Percentiles rank a stretch among this genome's conserved stretches.
These are phyloP conservation scores for Allophyes oxyacanthae DNA, from an alignment of 2,888 invertebrate species.

Conservation along the genomic window DNA sequence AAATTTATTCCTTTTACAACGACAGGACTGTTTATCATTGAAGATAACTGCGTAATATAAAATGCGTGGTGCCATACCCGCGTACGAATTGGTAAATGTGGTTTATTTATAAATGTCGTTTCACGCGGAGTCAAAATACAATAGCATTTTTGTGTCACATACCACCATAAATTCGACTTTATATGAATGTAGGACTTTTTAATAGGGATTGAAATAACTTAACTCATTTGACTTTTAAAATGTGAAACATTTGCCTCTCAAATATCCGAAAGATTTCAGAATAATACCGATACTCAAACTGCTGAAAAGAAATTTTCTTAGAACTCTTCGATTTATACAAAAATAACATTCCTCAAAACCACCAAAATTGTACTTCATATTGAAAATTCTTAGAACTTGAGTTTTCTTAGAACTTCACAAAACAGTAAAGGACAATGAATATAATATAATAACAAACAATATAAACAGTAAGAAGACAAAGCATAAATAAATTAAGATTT, in stretches of 20 bases:
- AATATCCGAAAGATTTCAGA: conserved; percentile 5
- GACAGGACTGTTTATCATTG: not conserved
- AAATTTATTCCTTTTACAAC: conserved; percentile 1
- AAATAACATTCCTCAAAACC: conserved; percentile 1
- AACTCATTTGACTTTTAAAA: conserved; percentile 12
- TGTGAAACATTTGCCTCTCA: not conserved
- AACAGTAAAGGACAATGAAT: too few relatives aligned
- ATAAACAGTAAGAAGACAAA: not conserved
- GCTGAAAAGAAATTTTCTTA: not conserved
- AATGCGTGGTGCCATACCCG: not conserved
- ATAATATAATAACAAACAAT: too few relatives aligned
- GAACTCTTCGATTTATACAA: not conserved
- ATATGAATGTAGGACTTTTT: not conserved
- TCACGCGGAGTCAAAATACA: not conserved
- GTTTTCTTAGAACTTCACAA: too few relatives aligned
- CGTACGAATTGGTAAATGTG: not conserved
- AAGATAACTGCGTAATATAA: not conserved
- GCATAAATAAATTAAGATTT: conserved; percentile 14
- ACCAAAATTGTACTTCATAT: conserved; percentile 3
- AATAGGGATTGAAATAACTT: not conserved
- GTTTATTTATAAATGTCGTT: not conserved
- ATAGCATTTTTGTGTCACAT: conserved; percentile 2
- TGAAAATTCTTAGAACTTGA: too few relatives aligned
- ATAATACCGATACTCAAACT: not conserved
- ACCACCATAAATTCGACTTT: conserved; percentile 2